Percentiles rank a stretch among this genome's conserved stretches.
These are phyloP conservation scores for Penaeus japonicus DNA, from an alignment of 1,140 invertebrate genomes.

Conservation along the genomic window DNA sequence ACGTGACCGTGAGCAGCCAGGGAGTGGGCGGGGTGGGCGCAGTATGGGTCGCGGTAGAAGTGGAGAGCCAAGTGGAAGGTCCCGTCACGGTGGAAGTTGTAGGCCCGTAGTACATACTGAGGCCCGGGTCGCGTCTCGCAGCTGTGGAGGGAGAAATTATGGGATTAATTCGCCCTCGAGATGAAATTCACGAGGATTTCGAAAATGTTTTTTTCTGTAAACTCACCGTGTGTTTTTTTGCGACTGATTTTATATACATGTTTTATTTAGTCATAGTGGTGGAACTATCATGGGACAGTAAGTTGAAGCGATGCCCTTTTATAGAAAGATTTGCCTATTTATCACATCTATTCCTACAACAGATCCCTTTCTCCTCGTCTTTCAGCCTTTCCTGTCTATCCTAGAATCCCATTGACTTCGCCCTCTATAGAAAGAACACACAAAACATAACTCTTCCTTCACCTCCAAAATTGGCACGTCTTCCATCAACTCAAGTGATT, in stretches of 20 bases:
- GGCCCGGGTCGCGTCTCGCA: constrained; percentile 40
- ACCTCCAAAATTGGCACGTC: not conserved
- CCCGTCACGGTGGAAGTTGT: constrained; percentile 34
- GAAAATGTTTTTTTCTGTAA: not conserved
- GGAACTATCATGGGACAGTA: too few relatives aligned
- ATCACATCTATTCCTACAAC: too few relatives aligned
- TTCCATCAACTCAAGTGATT: not conserved
- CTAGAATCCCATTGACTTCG: too few relatives aligned
- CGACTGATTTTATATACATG: too few relatives aligned
- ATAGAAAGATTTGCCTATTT: too few relatives aligned
- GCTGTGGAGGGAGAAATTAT: not conserved
- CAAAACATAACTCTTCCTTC: not conserved
- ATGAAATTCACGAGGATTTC: not conserved
- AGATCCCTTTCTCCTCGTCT: too few relatives aligned
- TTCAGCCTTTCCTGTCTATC: too few relatives aligned
- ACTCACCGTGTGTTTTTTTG: not conserved
- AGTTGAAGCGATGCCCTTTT: too few relatives aligned
- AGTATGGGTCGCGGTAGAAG: constrained; percentile 32
- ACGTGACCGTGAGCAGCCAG: constrained; percentile 29
- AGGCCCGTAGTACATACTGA: constrained; percentile 26
- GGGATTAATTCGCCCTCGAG: not conserved
- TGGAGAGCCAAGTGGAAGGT: not conserved
- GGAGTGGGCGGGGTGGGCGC: constrained; percentile 36
- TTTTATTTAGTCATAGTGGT: too few relatives aligned
- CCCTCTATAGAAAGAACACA: not conserved